Percentiles rank a stretch among this genome's conserved stretches.
These are phyloP conservation scores for Coenobita brevimanus DNA, from an alignment of 1,140 invertebrate species.

Conservation along the genomic window DNA sequence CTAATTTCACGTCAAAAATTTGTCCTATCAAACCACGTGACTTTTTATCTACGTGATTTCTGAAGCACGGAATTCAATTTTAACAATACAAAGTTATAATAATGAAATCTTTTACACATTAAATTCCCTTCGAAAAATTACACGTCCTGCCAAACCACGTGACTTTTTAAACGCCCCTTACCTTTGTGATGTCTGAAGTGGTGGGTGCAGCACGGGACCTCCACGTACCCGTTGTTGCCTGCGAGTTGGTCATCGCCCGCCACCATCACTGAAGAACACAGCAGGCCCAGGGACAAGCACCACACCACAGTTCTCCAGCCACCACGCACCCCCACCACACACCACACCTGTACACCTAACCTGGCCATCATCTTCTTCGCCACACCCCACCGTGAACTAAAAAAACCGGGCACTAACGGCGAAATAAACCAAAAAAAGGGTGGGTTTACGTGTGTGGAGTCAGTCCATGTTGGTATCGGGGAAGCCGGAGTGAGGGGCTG, in stretches of 20 bases:
- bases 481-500: background rate
- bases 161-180: too few species aligned
- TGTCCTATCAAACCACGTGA: too few species aligned
- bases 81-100: too few species aligned
- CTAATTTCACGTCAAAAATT: too few species aligned
- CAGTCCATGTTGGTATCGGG: conserved; percentile 44
- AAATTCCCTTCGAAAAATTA: too few species aligned
- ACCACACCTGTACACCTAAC: background rate
- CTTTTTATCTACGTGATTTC: too few species aligned
- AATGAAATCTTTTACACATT: too few species aligned
- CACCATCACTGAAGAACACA: conserved; percentile 26
- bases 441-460: background rate
- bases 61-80: too few species aligned
- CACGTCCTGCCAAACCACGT: too few species aligned
- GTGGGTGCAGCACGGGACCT: conserved; percentile 58
- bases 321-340: background rate
- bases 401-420: conserved; percentile 2
- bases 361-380: conserved; percentile 28
- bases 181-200: conserved; percentile 63
- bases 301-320: conserved; percentile 22
- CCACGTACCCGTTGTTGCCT: conserved; percentile 44
- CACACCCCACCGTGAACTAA: background rate
- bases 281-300: conserved; percentile 7
- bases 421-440: conserved; percentile 44
- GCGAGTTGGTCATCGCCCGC: conserved; percentile 36